Base-by-base conservation (phyloP, 2,113 vertebrate genomes). In the Fregetta grallaria region DNA sequence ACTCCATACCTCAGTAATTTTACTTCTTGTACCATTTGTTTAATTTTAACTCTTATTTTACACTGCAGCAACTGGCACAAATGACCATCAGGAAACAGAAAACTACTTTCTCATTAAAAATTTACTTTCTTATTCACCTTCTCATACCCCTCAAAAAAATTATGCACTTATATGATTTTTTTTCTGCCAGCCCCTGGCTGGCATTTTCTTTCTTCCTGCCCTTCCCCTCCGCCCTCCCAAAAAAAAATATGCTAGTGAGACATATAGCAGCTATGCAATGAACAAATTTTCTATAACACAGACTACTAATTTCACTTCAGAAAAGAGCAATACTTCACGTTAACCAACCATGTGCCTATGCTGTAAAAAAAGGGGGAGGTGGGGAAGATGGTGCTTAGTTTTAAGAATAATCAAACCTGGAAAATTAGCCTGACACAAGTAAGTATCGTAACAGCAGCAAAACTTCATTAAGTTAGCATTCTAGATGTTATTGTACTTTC, bases 321-420 rank as follows among this genome's bases (percentile, higher is more conserved):
- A 80, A 95, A 94, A 59, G 10, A 42, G 15, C 22, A 65, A 45
- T 73, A 42, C 63, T 87, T 87, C 52, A 78, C 32, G 59, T 59
- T 52, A 65, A 92, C 23, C 45, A 63, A 82, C 38, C 52, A 29
- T 15, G 5, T 23, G 30, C 9, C 20, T 34, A 36, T 15, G 19
- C 23, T 11, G 6, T 40, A 20, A 13, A 70, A 63, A 44, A 36
- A 30, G 6, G 3, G 3, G 8, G 4, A 2, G 4, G 4, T 12
- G 4, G 6, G 5, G 25, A 71, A 18, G 82, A 62, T 61, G 45
- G 55, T 89, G 87, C 71, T 68, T 68, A 45, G 47, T 38, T 87
- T 56, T 34, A 90, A 97, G 75, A 94, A 90, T 90, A 92, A 90
- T 19, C 58, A 95, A 95, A 94, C 73, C 55, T 92, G 70, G 79